Evolutionary conservation across 2,113 vertebrate genomes (phyloP), one percentile per base, ranked within the genome.

Genomic region (Lampris incognitus): DNA sequence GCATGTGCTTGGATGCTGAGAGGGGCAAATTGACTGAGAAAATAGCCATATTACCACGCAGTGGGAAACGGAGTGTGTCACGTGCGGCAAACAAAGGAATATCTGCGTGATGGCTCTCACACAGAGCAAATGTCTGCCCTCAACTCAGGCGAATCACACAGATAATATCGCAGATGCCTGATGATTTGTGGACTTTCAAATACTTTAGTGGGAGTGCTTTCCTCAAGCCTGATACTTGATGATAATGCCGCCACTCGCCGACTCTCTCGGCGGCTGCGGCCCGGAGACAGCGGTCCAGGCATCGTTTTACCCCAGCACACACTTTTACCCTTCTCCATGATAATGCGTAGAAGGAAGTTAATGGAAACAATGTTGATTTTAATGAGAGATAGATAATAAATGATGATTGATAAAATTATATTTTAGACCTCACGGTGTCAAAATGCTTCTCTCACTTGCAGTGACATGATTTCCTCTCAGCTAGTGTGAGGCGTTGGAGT

Each of bases 41-140:
- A 94, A 94, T 93, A 92, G 92, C 86, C 92, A 93, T 93, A 93
- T 94, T 93, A 93, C 85, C 80, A 87, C 93, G 85, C 93, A 93
- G 93, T 92, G 83, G 92, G 93, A 90, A 92, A 86, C 83, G 81
- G 86, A 91, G 76, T 78, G 81, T 89, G 91, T 89, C 84, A 88
- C 89, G 83, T 90, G 89, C 85, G 24, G 84, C 91, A 93, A 92
- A 92, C 91, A 92, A 91, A 92, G 84, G 82, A 87, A 90, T 71
- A 87, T 41, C 49, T 69, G 85, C 42, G 72, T 59, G 66, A 87
- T 82, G 81, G 89, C 81, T 82, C 83, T 82, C 86, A 90, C 85
- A 88, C 81, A 36, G 85, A 88, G 89, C 79, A 80, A 89, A 87
- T 91, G 88, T 89, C 85, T 91, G 79, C 85, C 85, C 82, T 78